phyloP scores from a whole-genome alignment of 1,140 invertebrate genomes.

The Musca vetustissima region DNA sequence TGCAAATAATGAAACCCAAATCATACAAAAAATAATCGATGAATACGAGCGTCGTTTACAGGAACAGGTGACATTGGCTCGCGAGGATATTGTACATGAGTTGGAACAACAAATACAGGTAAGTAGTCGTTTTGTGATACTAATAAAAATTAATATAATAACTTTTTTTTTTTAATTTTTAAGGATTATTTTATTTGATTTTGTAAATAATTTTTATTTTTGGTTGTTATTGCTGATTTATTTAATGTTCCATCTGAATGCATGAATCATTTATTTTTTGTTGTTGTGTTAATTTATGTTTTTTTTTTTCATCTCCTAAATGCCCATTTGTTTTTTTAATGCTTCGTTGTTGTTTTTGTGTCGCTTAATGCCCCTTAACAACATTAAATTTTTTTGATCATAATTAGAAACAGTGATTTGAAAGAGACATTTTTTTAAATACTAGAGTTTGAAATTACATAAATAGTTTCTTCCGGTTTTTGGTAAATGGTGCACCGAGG shows the following conservation, averaged over 20 bases:
- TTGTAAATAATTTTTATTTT: background rate
- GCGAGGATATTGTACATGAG: constrained; percentile 62
- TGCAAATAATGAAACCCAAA: constrained; percentile 54
- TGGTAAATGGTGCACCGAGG: too few species aligned
- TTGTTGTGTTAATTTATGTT: background rate
- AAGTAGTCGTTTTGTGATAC: constrained; percentile 33
- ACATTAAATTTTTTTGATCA: too few species aligned
- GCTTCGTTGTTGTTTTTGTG: too few species aligned
- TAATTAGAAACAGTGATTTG: too few species aligned
- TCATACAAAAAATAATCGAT: constrained; percentile 56
- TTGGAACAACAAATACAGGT: constrained; percentile 66
- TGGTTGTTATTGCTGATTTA: background rate
- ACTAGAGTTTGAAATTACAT: too few species aligned
- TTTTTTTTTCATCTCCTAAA: constrained; percentile 14
- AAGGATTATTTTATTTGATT: constrained; percentile 1
- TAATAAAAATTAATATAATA: background rate
- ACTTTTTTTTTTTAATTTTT: background rate
- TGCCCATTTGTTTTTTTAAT: background rate
- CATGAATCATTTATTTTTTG: constrained; percentile 13
- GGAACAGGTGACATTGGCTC: constrained; percentile 63
- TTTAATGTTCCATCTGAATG: background rate
- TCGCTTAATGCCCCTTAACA: too few species aligned
- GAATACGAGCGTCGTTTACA: constrained; percentile 59
- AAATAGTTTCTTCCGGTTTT: too few species aligned
- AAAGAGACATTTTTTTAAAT: too few species aligned